These are phyloP conservation scores for Lamprologus sp. DNA, from an alignment of 2,113 vertebrate species.

Conservation along the genomic window DNA sequence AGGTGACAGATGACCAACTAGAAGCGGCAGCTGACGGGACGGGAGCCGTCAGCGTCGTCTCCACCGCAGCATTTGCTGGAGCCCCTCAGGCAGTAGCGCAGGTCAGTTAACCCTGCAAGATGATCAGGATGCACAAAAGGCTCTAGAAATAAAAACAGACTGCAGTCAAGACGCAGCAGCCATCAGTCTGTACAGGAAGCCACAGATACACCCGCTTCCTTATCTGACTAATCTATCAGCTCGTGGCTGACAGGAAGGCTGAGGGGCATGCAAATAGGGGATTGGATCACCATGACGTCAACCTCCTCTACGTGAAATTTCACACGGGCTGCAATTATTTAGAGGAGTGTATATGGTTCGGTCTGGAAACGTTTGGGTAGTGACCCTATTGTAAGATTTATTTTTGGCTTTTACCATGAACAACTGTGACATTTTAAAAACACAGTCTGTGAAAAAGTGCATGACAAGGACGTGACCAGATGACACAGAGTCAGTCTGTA, in stretches of 20 bases:
- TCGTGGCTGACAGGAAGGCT: too few relatives aligned
- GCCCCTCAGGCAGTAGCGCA: conserved; percentile 84
- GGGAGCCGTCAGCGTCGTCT: conserved; percentile 86
- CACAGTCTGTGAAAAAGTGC: neutral
- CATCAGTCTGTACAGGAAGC: neutral
- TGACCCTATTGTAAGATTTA: neutral
- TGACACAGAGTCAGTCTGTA: neutral
- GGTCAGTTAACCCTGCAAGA: conserved; percentile 37
- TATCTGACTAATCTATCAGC: neutral
- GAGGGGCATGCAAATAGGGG: neutral
- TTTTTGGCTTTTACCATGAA: neutral
- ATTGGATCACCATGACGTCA: neutral
- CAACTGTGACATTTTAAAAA: neutral
- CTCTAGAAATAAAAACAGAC: neutral
- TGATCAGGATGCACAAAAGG: neutral
- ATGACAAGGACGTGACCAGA: neutral
- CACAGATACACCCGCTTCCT: neutral
- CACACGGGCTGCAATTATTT: neutral
- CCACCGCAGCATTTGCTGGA: conserved; percentile 79
- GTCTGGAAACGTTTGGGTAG: fast-evolving
- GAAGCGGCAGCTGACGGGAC: conserved; percentile 76
- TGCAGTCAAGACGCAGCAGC: neutral
- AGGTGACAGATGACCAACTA: conserved; percentile 85
- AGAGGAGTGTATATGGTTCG: fast-evolving
- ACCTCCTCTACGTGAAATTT: neutral